phyloP scores from a whole-genome alignment of 1,140 invertebrate species.

The Hesperophylax magnus region DNA sequence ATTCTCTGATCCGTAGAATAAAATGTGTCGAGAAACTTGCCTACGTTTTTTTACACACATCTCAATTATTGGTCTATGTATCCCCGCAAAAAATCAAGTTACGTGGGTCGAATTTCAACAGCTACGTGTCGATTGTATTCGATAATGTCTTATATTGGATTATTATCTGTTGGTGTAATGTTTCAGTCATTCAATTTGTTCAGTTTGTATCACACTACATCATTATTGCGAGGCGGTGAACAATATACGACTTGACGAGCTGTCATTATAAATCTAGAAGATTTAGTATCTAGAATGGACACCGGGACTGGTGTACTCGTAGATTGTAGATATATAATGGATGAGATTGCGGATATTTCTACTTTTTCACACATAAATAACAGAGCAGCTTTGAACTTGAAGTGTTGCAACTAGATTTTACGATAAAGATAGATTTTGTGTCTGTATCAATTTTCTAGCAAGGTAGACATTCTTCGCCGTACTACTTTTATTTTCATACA shows the following conservation, averaged over 20 bases:
- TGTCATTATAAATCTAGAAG: background rate
- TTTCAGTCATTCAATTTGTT: constrained; percentile 2
- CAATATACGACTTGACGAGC: background rate
- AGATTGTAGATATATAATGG: too few relatives aligned
- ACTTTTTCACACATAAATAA: too few relatives aligned
- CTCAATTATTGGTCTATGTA: background rate
- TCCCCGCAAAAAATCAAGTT: background rate
- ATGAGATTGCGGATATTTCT: too few relatives aligned
- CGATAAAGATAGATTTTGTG: too few relatives aligned
- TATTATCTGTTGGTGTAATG: background rate
- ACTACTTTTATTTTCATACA: too few relatives aligned
- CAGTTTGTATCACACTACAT: background rate
- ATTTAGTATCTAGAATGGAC: too few relatives aligned
- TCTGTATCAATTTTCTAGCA: too few relatives aligned
- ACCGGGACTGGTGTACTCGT: too few relatives aligned
- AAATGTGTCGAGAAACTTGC: background rate
- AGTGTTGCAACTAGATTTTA: too few relatives aligned
- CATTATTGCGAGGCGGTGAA: constrained; percentile 2
- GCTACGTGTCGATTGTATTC: background rate
- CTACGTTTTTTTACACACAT: background rate
- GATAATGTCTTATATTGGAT: background rate
- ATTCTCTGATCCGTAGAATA: background rate
- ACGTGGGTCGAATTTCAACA: background rate
- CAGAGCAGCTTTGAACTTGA: too few relatives aligned
- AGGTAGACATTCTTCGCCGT: too few relatives aligned